Evolutionary conservation across 2,797 vertebrate species (phyloP).

Genomic region (Liparis tanakae): DNA sequence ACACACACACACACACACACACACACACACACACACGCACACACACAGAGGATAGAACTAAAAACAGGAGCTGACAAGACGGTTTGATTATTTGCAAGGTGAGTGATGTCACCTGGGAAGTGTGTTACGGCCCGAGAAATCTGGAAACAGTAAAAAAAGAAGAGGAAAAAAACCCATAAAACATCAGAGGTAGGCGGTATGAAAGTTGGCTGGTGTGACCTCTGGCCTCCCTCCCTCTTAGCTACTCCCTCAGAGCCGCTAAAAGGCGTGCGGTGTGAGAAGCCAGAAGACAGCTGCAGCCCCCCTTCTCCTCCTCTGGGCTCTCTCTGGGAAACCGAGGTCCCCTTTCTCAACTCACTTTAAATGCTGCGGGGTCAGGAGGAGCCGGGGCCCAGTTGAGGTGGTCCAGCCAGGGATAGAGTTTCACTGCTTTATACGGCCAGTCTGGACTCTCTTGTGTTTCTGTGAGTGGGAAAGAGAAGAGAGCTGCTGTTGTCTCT

Average conservation of each 20-base stretch:
- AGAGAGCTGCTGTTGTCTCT: constrained; percentile 28
- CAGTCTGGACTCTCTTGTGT: constrained; percentile 54
- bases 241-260: constrained; percentile 78
- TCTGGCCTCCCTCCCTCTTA: constrained; percentile 67
- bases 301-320: constrained; percentile 46
- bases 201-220: constrained; percentile 74
- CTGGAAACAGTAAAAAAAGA: constrained; percentile 80
- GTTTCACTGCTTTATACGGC: constrained; percentile 73
- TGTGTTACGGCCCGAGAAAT: constrained; percentile 70
- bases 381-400: constrained; percentile 72
- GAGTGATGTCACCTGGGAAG: constrained; percentile 75
- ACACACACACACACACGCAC: constrained; percentile 2
- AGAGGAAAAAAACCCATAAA: constrained; percentile 38
- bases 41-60: constrained; percentile 21
- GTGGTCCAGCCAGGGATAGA: constrained; percentile 73
- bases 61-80: constrained; percentile 63
- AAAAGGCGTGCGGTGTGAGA: constrained; percentile 75
- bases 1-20: background rate
- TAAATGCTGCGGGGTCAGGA: constrained; percentile 74
- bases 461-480: constrained; percentile 20
- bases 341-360: constrained; percentile 67
- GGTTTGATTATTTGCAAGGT: constrained; percentile 70
- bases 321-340: constrained; percentile 68
- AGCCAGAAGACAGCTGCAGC: constrained; percentile 81
- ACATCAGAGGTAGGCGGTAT: constrained; percentile 76